phyloP scores from a whole-genome alignment of 2,888 invertebrate genomes.

The Calameuta filiformis region DNA sequence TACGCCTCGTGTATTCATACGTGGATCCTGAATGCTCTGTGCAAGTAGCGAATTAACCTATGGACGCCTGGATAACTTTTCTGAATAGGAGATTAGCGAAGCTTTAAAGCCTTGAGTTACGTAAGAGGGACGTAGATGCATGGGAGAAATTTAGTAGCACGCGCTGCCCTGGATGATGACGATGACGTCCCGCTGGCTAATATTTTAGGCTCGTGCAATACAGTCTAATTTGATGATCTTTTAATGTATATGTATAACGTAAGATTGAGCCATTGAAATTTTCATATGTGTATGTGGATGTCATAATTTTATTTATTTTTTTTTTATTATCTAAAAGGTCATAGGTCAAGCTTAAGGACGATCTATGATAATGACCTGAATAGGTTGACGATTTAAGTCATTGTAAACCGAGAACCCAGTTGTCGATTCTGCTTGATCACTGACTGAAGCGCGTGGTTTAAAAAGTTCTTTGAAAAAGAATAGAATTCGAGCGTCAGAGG shows the following conservation, averaged over 20 bases:
- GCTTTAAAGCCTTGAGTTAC: slow-evolving; percentile 5
- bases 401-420: background rate
- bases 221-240: background rate
- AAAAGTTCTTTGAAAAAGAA: background rate
- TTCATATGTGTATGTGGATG: background rate
- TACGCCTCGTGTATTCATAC: slow-evolving; percentile 38
- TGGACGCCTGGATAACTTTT: slow-evolving; percentile 46
- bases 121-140: slow-evolving; percentile 25
- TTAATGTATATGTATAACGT: too few relatives aligned
- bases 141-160: background rate
- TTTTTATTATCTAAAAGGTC: background rate
- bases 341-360: background rate
- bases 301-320: background rate
- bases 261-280: background rate
- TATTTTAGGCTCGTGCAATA: slow-evolving; percentile 18
- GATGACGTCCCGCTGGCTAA: slow-evolving; percentile 27
- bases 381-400: background rate
- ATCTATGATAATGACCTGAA: background rate
- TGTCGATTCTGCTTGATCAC: background rate
- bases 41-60: slow-evolving; percentile 52
- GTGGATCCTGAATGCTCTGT: slow-evolving; percentile 43
- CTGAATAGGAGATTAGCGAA: slow-evolving; percentile 48
- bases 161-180: slow-evolving; percentile 14
- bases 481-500: slow-evolving; percentile 5
- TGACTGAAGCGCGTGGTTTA: background rate